These are phyloP conservation scores for Acanthurus lineatus DNA, from an alignment of 2,797 vertebrate species.

Conservation along the genomic window DNA sequence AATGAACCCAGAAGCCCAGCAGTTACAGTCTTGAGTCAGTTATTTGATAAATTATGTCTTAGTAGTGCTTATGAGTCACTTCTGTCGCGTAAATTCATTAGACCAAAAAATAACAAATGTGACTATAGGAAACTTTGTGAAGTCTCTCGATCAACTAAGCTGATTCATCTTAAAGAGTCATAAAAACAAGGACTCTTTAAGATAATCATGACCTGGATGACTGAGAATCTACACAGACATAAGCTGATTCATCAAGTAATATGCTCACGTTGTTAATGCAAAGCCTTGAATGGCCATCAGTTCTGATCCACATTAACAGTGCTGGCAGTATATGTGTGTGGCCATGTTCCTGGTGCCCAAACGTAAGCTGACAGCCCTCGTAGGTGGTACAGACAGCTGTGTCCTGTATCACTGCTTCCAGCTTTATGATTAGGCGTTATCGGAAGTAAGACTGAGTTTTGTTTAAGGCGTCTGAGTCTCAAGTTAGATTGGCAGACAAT, in stretches of 20 bases:
- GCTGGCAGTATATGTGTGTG: slow-evolving; percentile 27
- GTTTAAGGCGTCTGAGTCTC: slow-evolving; percentile 53
- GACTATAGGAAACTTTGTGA: too few relatives aligned
- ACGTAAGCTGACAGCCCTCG: slow-evolving; percentile 27
- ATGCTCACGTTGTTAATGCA: neutral
- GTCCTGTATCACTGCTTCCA: slow-evolving; percentile 44
- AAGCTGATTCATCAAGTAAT: neutral
- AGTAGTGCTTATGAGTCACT: too few relatives aligned
- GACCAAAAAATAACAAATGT: too few relatives aligned
- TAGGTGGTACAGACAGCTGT: slow-evolving; percentile 48
- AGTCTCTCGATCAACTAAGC: too few relatives aligned
- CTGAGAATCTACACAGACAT: too few relatives aligned
- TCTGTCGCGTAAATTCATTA: too few relatives aligned
- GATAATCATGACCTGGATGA: too few relatives aligned
- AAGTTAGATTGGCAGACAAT: slow-evolving; percentile 60
- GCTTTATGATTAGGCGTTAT: slow-evolving; percentile 51
- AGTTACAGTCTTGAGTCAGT: too few relatives aligned
- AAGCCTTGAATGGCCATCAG: slow-evolving; percentile 5
- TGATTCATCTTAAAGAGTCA: too few relatives aligned
- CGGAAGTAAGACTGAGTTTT: slow-evolving; percentile 51
- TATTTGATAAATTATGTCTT: too few relatives aligned
- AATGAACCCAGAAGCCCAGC: too few relatives aligned
- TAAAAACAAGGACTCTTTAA: too few relatives aligned
- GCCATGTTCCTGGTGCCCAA: neutral
- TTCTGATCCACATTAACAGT: neutral